These are phyloP conservation scores for Solenopsis invicta DNA, from an alignment of 1,140 invertebrate species.

Conservation along the genomic window DNA sequence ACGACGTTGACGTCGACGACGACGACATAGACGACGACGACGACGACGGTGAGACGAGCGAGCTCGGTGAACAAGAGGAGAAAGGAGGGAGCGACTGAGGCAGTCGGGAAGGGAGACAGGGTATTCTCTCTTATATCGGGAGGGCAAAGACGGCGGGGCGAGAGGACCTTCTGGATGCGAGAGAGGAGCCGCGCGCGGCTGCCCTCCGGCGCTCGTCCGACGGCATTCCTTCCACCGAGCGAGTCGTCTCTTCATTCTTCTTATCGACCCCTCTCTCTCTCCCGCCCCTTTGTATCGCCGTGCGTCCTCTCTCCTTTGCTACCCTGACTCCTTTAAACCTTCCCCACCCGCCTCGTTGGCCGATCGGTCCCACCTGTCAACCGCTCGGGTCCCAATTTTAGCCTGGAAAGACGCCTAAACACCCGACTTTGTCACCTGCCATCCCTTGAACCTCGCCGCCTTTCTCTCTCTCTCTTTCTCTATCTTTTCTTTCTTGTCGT, in stretches of 20 bases:
- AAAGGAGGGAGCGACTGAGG: neutral
- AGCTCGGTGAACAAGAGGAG: constrained; percentile 44
- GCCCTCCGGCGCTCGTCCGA: constrained; percentile 86
- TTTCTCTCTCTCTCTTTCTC: neutral
- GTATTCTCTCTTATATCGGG: constrained; percentile 69
- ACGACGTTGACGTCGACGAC: neutral
- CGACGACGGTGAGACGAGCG: constrained; percentile 38
- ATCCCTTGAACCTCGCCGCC: constrained; percentile 63
- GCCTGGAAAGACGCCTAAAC: constrained; percentile 77
- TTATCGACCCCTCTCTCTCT: constrained; percentile 76
- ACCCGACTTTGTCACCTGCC: constrained; percentile 84
- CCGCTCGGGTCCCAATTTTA: constrained; percentile 76
- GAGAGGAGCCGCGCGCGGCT: constrained; percentile 72
- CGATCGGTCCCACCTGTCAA: constrained; percentile 51
- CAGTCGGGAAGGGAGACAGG: constrained; percentile 31
- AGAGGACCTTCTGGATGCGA: constrained; percentile 66
- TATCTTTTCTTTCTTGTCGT: constrained; percentile 9
- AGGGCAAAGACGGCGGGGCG: constrained; percentile 65
- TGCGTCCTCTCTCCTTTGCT: constrained; percentile 68
- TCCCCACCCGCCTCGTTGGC: constrained; percentile 14
- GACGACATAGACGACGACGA: constrained; percentile 34
- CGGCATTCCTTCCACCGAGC: constrained; percentile 85
- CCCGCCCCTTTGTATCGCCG: constrained; percentile 75
- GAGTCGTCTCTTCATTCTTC: constrained; percentile 82
- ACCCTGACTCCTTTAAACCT: constrained; percentile 65